phyloP scores from a whole-genome alignment of 2,888 invertebrate genomes.

The Teleogryllus oceanicus region DNA sequence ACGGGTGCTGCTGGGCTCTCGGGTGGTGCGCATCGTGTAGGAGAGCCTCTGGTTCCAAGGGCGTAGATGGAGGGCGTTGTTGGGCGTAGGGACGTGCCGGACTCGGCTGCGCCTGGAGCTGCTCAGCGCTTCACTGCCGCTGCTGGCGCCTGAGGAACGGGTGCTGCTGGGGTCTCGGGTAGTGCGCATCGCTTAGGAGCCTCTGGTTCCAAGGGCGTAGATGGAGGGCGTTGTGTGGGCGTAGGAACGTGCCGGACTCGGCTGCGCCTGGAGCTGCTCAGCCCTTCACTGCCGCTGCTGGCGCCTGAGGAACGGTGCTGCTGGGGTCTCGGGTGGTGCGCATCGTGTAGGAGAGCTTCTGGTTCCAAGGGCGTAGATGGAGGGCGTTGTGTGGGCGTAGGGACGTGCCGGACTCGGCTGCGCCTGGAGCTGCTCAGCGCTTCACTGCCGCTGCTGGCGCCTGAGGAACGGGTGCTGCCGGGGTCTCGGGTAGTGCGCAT shows the following conservation, averaged over 20 bases:
- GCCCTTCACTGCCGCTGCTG: not conserved
- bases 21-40: no score
- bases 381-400: no score
- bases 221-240: no score
- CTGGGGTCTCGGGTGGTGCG: not conserved
- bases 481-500: not conserved
- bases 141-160: no score
- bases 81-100: not conserved
- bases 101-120: not conserved
- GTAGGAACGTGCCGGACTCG: no score
- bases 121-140: not conserved
- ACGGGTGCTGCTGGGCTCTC: no score
- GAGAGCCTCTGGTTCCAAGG: no score
- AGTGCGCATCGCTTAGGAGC: no score
- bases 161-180: no score
- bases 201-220: no score
- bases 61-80: no score
- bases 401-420: not conserved
- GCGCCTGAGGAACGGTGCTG: not conserved
- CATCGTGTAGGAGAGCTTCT: not conserved
- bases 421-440: not conserved
- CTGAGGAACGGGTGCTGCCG: not conserved
- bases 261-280: not conserved
- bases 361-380: no score
- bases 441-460: not conserved